Conservation (phyloP, 2,113 vertebrate genomes). For the Rhagologus leucostigma region DNA sequence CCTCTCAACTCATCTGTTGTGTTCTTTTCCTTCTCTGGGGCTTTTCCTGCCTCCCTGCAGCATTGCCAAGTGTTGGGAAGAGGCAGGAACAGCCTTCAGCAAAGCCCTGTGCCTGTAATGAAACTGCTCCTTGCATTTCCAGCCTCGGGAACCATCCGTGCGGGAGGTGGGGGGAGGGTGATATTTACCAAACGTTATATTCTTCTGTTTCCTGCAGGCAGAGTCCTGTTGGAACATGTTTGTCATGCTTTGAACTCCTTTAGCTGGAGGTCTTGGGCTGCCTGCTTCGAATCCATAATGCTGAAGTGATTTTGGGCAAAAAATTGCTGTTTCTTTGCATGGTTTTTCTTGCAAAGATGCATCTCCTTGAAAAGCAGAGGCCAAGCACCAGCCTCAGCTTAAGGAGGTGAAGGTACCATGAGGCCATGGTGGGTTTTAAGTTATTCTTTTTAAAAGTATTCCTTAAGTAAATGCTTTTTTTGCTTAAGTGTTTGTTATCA, state of each 20-base stretch:
- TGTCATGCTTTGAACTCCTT: neutral
- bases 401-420: neutral
- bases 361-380: neutral
- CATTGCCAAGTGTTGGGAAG: neutral
- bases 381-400: neutral
- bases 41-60: neutral
- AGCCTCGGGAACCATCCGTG: accelerated
- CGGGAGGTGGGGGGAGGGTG: neutral
- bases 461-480: neutral
- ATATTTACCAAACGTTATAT: neutral
- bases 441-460: neutral
- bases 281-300: neutral
- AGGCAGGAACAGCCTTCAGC: neutral
- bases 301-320: neutral
- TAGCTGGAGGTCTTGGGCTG: neutral
- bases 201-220: neutral
- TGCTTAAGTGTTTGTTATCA: neutral
- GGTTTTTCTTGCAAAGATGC: neutral
- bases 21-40: neutral
- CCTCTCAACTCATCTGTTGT: neutral
- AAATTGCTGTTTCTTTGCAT: neutral
- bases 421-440: neutral
- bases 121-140: neutral
- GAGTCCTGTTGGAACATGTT: neutral
- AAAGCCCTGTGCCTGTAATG: neutral